These are phyloP conservation scores for Schlechtendalia chinensis DNA, from an alignment of 1,140 invertebrate species.

Conservation along the genomic window DNA sequence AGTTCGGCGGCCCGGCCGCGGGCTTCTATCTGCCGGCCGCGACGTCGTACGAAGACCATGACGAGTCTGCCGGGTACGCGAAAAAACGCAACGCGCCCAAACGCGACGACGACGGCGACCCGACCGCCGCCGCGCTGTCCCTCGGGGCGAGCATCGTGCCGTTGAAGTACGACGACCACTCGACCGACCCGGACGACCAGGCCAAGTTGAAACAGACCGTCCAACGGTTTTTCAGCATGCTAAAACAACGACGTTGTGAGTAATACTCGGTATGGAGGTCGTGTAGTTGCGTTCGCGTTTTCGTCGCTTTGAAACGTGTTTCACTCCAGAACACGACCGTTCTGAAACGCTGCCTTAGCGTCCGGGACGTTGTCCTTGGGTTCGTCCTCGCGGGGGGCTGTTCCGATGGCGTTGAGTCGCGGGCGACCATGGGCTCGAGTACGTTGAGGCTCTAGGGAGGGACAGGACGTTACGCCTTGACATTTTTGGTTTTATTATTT, in stretches of 20 bases:
- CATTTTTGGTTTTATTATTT: no score
- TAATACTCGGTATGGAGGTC: background rate
- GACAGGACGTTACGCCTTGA: no score
- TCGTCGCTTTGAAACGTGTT: background rate
- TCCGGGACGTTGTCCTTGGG: background rate
- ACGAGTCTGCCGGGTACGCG: background rate
- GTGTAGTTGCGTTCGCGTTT: background rate
- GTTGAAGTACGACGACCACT: constrained; percentile 21
- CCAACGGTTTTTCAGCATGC: constrained; percentile 35
- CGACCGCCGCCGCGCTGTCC: background rate
- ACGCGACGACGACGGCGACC: background rate
- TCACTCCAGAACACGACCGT: background rate
- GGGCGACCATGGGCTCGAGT: no score
- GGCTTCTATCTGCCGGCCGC: background rate
- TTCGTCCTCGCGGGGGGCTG: no score
- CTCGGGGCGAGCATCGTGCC: background rate
- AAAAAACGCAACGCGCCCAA: background rate
- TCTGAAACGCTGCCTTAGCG: background rate
- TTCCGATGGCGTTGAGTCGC: no score
- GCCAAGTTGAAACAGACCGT: constrained; percentile 32
- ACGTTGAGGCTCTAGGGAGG: no score
- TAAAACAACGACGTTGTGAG: constrained; percentile 16
- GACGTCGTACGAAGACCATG: background rate
- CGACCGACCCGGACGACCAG: constrained; percentile 9
- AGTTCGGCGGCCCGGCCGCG: no score